Evolutionary conservation across 2,113 vertebrate genomes (phyloP).

Genomic region (Pelecanus crispus): DNA sequence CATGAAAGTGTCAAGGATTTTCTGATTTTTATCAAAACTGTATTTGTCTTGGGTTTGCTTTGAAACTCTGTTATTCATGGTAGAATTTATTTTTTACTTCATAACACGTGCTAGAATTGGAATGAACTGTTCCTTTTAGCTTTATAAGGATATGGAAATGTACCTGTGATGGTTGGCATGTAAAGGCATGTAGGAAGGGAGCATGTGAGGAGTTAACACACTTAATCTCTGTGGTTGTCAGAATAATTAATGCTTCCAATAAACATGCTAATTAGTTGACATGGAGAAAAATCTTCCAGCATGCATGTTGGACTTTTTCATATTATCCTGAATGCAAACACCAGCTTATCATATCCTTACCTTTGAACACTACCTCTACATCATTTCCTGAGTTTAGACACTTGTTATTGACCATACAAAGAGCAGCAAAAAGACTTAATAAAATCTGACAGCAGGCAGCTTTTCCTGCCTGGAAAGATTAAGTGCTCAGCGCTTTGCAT

Average conservation of each 20-base stretch:
- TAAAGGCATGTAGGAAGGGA: not conserved
- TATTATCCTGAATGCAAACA: conserved; percentile 73
- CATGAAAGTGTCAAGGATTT: not conserved
- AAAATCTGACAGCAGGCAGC: conserved; percentile 80
- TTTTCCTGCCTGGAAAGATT: conserved; percentile 76
- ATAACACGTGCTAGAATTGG: not conserved
- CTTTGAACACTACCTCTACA: conserved; percentile 71
- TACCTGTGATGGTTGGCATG: not conserved
- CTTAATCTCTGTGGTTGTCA: conserved; percentile 67
- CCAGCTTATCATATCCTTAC: conserved; percentile 71
- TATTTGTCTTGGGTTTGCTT: not conserved
- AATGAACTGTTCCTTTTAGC: not conserved
- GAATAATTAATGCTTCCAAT: conserved; percentile 75
- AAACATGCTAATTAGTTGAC: conserved; percentile 81
- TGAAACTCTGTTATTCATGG: not conserved
- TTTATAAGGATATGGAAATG: not conserved
- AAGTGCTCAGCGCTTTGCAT: conserved; percentile 75
- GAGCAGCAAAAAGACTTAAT: conserved; percentile 76
- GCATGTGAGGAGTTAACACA: conserved; percentile 56
- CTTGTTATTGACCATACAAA: conserved; percentile 75
- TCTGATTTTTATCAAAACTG: not conserved
- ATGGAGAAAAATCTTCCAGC: conserved; percentile 67
- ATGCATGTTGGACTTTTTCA: conserved; percentile 61
- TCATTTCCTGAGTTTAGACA: conserved; percentile 72
- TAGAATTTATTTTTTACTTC: not conserved